Evolutionary conservation across 2,797 vertebrate species (phyloP), one percentile per base, ranked within the genome.

Genomic region (Buphagus erythrorhynchus): DNA sequence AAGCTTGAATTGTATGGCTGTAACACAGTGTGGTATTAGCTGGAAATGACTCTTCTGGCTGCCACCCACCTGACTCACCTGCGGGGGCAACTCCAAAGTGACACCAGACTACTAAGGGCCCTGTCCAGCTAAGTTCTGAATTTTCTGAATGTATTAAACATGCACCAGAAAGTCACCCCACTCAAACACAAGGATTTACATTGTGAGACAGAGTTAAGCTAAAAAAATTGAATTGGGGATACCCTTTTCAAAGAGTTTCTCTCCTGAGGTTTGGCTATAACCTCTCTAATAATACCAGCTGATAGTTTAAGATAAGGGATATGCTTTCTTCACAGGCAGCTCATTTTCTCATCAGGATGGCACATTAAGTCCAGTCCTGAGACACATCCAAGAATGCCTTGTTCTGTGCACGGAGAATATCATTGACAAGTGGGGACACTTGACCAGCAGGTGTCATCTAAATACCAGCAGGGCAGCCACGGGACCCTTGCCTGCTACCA

Each of bases 401-500:
- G 38, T 3, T 91, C 28, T 26, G 8, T 25, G 13, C 13, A 10
- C 14, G 33, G 33, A 80, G 79, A 75, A 66, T 7, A 83, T 35
- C 29, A 21, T 17, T 9, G 3, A 16, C 6, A 22, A 69, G 25
- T 2, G 4, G 19, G 48, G 52, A 63, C 2, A 16, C 38, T 91
- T 67, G 35, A 80, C 87, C 93, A 91, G 73, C 28, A 95, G 85
- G 45, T 90, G 75, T 92, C 89, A 75, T 28, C 67, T 95, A 35
- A 74, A 68, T 26, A 91, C 35, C 42, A 77, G n/a, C 9, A 31
- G 49, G 54, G 71, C 28, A 5, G 46, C 43, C 5, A 1, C 0
- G 0, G 42, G 48, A 38, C 62, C 36, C 57, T 54, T 3, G 4
- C 36, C 29, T 38, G 58, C 43, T 48, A 43, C 54, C 72, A 40